Percentiles rank a stretch among this genome's conserved stretches.
Evolutionary conservation across 2,113 vertebrate species (phyloP).

Genomic region (Callipepla californica): DNA sequence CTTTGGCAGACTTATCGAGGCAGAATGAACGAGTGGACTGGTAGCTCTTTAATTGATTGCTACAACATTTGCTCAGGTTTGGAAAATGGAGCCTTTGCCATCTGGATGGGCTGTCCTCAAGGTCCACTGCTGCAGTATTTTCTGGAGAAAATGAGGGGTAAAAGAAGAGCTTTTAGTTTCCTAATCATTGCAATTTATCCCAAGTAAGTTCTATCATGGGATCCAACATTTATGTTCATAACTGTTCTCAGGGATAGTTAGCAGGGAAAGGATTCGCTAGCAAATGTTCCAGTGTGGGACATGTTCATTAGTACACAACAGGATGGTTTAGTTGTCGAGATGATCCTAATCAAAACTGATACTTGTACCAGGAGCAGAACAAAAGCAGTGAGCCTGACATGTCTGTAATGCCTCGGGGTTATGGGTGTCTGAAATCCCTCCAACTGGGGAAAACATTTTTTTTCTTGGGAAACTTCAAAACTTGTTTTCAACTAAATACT

Average conservation of each 20-base stretch:
- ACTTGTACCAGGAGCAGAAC: neutral
- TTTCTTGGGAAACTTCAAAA: neutral
- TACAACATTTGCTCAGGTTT: neutral
- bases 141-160: neutral
- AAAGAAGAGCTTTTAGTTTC: neutral
- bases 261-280: neutral
- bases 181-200: neutral
- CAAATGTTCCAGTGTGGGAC: neutral
- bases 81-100: neutral
- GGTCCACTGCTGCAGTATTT: neutral
- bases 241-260: neutral
- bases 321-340: neutral
- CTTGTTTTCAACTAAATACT: neutral
- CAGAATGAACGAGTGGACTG: fast-evolving
- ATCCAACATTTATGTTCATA: neutral
- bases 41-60: neutral
- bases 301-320: too few relatives aligned
- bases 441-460: neutral
- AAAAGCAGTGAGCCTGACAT: neutral
- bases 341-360: neutral
- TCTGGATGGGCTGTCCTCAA: neutral
- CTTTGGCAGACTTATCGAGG: neutral
- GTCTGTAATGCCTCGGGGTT: neutral
- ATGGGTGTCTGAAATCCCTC: neutral
- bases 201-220: neutral